Conservation (phyloP, 2,797 vertebrate species). For the Menidia menidia region DNA sequence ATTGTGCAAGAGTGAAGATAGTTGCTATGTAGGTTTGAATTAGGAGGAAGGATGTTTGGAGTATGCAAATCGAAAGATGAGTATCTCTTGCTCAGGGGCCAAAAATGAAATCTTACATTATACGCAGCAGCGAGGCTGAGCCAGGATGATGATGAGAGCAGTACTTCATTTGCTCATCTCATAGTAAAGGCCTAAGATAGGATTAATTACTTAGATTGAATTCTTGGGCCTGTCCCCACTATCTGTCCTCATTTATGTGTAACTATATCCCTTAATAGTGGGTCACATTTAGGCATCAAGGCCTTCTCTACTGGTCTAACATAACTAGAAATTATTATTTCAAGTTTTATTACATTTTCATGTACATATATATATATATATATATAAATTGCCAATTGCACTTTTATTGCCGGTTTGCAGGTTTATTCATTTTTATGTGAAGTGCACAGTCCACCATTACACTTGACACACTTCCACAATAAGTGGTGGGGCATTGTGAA, state of each 20-base stretch:
- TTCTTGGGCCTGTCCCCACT: conserved; percentile 6
- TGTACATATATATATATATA: no score
- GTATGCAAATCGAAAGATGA: conserved; percentile 55
- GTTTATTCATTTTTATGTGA: no score
- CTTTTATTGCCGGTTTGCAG: no score
- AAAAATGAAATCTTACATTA: conserved; percentile 35
- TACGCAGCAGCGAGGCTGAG: conserved; percentile 20
- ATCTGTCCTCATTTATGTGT: background rate
- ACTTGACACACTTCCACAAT: no score
- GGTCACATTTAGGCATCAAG: no score
- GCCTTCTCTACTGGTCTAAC: no score
- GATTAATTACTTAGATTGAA: background rate
- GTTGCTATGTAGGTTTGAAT: conserved; percentile 31
- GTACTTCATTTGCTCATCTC: conserved; percentile 20
- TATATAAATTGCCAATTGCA: no score
- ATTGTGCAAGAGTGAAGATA: conserved; percentile 36
- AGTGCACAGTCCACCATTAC: no score
- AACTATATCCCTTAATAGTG: no score
- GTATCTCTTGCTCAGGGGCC: conserved; percentile 25
- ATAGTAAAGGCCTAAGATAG: conserved; percentile 10
- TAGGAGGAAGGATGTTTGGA: conserved; percentile 41
- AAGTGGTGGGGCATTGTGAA: no score
- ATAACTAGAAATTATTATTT: no score
- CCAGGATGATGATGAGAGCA: conserved; percentile 19
- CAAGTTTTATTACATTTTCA: no score